phyloP scores from a whole-genome alignment of 1,140 invertebrate genomes.

The Euwallacea similis region DNA sequence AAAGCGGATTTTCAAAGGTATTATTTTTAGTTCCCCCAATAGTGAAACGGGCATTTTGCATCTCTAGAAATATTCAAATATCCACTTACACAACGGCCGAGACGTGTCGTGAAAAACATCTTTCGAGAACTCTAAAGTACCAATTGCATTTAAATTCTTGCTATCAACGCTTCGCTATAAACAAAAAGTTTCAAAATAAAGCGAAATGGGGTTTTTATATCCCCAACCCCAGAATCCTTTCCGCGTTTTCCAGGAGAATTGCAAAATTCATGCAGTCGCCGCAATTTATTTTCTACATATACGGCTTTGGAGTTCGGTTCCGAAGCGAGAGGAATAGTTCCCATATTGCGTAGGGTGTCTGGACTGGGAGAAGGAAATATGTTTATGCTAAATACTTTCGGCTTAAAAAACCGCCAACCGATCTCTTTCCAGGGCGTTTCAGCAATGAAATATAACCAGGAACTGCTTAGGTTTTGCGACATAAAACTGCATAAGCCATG shows the following conservation, averaged over 20 bases:
- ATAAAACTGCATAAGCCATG: too few species aligned
- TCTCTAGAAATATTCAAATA: constrained; percentile 12
- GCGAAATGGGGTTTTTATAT: constrained; percentile 24
- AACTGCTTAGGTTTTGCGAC: too few species aligned
- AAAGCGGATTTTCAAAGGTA: too few species aligned
- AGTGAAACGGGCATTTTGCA: background rate
- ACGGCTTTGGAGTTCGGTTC: constrained; percentile 25
- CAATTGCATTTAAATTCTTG: constrained; percentile 28
- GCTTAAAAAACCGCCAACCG: too few species aligned
- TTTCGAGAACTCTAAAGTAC: constrained; percentile 5
- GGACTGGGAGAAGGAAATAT: constrained; percentile 25
- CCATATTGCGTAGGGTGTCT: constrained; percentile 21
- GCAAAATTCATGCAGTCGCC: constrained; percentile 34
- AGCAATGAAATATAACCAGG: too few species aligned
- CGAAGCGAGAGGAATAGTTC: constrained; percentile 23
- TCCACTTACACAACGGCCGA: background rate
- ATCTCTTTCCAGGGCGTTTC: too few species aligned
- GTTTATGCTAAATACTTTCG: constrained; percentile 27
- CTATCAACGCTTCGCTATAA: constrained; percentile 17
- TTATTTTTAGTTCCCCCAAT: background rate
- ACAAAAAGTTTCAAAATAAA: constrained; percentile 30
- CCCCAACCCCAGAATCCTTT: constrained; percentile 20
- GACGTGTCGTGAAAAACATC: constrained; percentile 6
- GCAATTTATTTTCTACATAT: constrained; percentile 30
- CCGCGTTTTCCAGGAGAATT: constrained; percentile 30